These are phyloP conservation scores for Hemicordylus capensis DNA, from an alignment of 2,113 vertebrate species.

Conservation along the genomic window DNA sequence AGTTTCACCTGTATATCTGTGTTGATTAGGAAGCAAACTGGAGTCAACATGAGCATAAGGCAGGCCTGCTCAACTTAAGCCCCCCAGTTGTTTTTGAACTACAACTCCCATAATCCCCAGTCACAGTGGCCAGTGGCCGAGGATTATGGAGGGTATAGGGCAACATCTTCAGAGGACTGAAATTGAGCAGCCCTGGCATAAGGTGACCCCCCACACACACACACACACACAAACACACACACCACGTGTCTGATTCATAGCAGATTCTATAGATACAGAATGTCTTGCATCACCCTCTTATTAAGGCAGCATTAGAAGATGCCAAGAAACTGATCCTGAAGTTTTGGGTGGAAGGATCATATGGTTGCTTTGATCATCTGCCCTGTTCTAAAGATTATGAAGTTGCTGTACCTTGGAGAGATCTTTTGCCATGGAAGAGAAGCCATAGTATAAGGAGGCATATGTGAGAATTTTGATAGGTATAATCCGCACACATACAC, in stretches of 20 bases:
- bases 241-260: background rate
- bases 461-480: background rate
- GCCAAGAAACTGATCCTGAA: background rate
- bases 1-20: no score
- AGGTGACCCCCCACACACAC: no score
- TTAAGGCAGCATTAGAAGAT: background rate
- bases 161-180: no score
- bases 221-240: no score
- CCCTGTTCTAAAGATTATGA: background rate
- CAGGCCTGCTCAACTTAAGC: no score
- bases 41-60: background rate
- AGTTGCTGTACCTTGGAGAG: background rate
- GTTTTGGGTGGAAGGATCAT: background rate
- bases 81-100: no score
- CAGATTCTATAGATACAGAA: background rate
- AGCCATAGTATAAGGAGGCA: background rate
- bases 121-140: no score
- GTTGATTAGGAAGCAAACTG: background rate
- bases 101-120: no score
- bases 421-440: background rate
- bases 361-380: background rate
- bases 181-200: no score
- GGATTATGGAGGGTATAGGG: no score
- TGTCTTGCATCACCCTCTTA: background rate
- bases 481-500: background rate